Percentiles rank a stretch among this genome's conserved stretches.
Evolutionary conservation across 2,888 invertebrate species (phyloP).

Genomic region (Leptinotarsa rubiginosa): DNA sequence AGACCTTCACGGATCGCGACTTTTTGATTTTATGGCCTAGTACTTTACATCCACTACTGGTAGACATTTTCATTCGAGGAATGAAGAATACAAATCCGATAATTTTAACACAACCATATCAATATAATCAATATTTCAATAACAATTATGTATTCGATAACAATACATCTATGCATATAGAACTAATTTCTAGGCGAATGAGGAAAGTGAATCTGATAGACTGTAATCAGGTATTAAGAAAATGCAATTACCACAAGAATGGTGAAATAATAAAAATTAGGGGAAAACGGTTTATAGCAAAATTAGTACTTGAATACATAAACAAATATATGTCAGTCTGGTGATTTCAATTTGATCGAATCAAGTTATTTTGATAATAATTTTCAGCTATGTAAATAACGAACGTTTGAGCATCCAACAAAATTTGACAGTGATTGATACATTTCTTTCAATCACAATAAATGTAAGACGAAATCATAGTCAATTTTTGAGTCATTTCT

Average conservation of each 20-base stretch:
- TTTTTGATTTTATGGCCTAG: conserved; percentile 7
- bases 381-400: neutral
- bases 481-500: neutral
- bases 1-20: neutral
- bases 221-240: neutral
- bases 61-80: neutral
- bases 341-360: neutral
- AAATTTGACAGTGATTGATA: too few species aligned
- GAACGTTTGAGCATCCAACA: too few species aligned
- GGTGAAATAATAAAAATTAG: neutral
- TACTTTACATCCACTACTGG: neutral
- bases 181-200: neutral
- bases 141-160: neutral
- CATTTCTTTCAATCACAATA: too few species aligned
- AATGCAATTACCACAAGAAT: neutral
- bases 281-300: conserved; percentile 8
- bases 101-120: conserved; percentile 10
- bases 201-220: conserved; percentile 1
- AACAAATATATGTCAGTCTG: neutral
- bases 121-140: conserved; percentile 10
- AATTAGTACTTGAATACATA: neutral
- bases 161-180: neutral
- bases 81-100: neutral
- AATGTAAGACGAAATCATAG: too few species aligned
- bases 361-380: neutral